phyloP scores from a whole-genome alignment of 2,888 invertebrate genomes.

The Mantis religiosa region DNA sequence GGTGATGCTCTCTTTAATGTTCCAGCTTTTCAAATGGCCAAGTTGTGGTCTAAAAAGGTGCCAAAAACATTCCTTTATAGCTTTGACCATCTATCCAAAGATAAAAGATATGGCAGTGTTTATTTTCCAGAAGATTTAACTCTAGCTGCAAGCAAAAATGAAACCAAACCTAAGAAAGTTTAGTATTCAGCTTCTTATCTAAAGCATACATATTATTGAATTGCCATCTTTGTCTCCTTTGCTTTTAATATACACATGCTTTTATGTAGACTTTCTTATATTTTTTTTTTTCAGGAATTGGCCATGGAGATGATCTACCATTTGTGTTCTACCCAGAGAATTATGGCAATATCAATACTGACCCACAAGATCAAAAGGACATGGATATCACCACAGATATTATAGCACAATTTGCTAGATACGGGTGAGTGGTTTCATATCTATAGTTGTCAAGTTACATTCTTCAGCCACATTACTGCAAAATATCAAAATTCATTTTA shows the following conservation, averaged over 20 bases:
- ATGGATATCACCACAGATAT: slow-evolving; percentile 62
- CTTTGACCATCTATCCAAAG: slow-evolving; percentile 66
- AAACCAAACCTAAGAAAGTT: background rate
- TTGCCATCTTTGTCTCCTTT: background rate
- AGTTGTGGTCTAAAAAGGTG: slow-evolving; percentile 61
- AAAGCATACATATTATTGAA: background rate
- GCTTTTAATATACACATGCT: background rate
- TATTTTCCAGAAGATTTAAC: slow-evolving; percentile 64
- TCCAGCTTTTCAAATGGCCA: slow-evolving; percentile 67
- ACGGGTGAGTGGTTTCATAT: slow-evolving; percentile 42
- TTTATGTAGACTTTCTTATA: background rate
- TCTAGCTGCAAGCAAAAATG: slow-evolving; percentile 44
- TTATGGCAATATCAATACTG: slow-evolving; percentile 39
- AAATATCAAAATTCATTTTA: too few relatives aligned
- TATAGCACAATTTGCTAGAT: slow-evolving; percentile 62
- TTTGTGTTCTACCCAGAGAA: slow-evolving; percentile 66
- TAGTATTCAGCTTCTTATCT: slow-evolving; percentile 4
- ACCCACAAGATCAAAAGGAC: slow-evolving; percentile 57
- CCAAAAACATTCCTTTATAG: slow-evolving; percentile 67
- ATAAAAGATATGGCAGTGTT: slow-evolving; percentile 51
- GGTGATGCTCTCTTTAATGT: slow-evolving; percentile 70
- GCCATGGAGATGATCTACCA: slow-evolving; percentile 69
- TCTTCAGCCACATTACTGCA: too few relatives aligned
- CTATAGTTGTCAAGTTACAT: too few relatives aligned
- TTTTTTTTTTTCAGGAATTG: slow-evolving; percentile 43